These are phyloP conservation scores for Tyria jacobaeae DNA, from an alignment of 2,888 invertebrate genomes.

Conservation along the genomic window DNA sequence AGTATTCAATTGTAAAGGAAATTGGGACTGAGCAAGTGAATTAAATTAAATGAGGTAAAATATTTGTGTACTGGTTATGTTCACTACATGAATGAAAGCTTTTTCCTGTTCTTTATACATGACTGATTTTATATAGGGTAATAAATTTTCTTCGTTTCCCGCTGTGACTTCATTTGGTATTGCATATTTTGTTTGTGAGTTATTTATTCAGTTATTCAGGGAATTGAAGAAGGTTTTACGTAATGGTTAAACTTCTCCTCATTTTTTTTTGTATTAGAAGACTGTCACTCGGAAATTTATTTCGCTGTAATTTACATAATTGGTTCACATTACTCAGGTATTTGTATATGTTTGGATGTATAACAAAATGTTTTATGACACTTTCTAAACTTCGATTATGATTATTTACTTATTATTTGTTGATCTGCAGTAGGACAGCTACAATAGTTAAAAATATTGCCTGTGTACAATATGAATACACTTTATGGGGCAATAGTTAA, in stretches of 20 bases:
- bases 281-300: too few species aligned
- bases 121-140: slow-evolving; percentile 1
- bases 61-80: not conserved
- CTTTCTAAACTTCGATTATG: too few species aligned
- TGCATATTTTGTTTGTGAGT: not conserved
- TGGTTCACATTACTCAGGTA: too few species aligned
- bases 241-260: not conserved
- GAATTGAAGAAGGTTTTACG: not conserved
- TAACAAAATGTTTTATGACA: too few species aligned
- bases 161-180: not conserved
- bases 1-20: not conserved
- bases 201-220: not conserved
- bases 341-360: too few species aligned
- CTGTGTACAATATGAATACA: too few species aligned
- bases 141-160: not conserved
- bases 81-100: slow-evolving; percentile 27
- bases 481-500: too few species aligned
- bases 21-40: not conserved
- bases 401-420: too few species aligned
- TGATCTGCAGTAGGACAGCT: too few species aligned
- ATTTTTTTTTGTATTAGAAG: not conserved
- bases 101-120: slow-evolving; percentile 35
- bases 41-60: slow-evolving; percentile 2
- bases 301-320: too few species aligned
- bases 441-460: too few species aligned